Base-by-base conservation (phyloP, 2,888 invertebrate genomes). In the Parnassius smintheus region DNA sequence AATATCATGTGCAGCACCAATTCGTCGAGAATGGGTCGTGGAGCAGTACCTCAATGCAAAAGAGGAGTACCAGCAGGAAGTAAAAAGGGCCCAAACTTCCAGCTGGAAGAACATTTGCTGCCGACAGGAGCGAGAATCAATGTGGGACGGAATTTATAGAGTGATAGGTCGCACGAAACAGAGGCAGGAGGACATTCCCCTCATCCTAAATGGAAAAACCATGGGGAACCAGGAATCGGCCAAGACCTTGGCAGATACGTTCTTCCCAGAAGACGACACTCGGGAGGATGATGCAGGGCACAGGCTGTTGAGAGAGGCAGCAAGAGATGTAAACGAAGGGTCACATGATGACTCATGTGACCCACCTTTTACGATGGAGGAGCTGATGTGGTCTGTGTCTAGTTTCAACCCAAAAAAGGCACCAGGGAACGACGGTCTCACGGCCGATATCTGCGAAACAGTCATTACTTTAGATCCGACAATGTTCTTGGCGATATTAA, bases 21-120 rank as follows among this genome's bases (percentile, higher is more conserved):
- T 10, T 10, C 45, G 51, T 9, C 55, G 61, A 8, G 10, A 18
- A 12, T 49, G 22, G 12, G 64, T 62, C 1, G 59, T 68, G 1
- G 10, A 59, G 0, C 65, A 67, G 2, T 68, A 71, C 58, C 35
- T 61, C 0, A 2, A 49, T 11, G 54, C 50, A 0, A 70, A 68
- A 49, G 1, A 44, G 0, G 11, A 44, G 0, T 70, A 70, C 41
- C 59, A 60, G 0, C 10, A 9, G 1, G 51, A 53, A 7, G 65
- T 53, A 0, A n/a, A 22, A 3, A 59, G 48, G 11, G 68, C 67
- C 11, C 64, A 62, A 45, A 71, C 64, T 1, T 10, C 22, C 2
- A 66, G 61, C 41, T 71, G 70, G 69, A 71, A 68, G 46, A 50
- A 60, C 1, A 69, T 68, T 52, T 71, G 70, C 48, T 9, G 46